Conservation (phyloP, 2,797 vertebrate species). For the Alcedo quadribrachys region DNA sequence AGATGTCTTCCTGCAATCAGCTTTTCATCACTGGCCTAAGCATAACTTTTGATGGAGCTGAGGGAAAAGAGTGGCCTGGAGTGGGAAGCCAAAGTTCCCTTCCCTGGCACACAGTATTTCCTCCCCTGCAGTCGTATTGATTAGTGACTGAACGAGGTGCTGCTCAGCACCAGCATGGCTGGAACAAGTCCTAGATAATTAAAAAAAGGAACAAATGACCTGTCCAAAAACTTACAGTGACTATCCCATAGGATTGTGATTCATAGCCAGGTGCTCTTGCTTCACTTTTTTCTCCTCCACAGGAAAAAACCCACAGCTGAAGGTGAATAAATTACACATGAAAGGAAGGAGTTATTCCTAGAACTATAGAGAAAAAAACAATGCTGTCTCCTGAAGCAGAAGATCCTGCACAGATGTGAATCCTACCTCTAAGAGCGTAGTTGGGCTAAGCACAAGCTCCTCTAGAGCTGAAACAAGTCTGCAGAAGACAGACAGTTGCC, state of each 20-base stretch:
- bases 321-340: neutral
- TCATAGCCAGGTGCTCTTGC: neutral
- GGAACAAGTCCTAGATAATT: neutral
- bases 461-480: neutral
- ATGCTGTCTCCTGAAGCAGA: neutral
- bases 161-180: neutral
- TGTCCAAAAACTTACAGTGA: neutral
- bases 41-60: neutral
- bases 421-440: neutral
- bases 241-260: neutral
- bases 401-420: neutral
- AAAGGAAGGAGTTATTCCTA: neutral
- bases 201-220: conserved; percentile 6
- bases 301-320: neutral
- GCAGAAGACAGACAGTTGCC: neutral
- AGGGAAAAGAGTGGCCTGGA: neutral
- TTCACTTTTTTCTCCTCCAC: neutral
- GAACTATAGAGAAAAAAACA: neutral
- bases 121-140: neutral
- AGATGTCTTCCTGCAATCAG: conserved; percentile 1
- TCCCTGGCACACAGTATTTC: neutral
- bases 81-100: neutral
- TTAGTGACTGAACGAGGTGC: neutral
- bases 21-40: neutral
- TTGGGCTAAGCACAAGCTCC: neutral